A percentile compares a stretch with the other conserved stretches of the same genome.
Evolutionary conservation across 2,888 invertebrate species (phyloP).

Genomic region (Platycheirus albimanus): DNA sequence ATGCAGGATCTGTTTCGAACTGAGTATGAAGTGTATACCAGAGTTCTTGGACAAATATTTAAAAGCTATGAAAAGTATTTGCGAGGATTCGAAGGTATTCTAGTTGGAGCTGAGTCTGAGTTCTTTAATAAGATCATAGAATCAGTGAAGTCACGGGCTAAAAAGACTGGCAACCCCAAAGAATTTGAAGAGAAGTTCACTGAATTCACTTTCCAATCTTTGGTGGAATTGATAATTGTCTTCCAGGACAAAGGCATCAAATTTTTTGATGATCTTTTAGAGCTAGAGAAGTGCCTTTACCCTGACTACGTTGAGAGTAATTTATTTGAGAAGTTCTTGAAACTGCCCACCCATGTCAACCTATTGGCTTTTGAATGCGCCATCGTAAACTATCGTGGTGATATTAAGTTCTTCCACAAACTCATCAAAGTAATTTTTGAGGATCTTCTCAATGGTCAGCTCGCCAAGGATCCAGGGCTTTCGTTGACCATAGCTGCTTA

Average conservation of each 20-base stretch:
- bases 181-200: conserved; percentile 75
- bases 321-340: conserved; percentile 62
- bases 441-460: conserved; percentile 2
- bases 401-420: conserved; percentile 25
- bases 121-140: conserved; percentile 76
- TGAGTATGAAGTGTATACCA: conserved; percentile 75
- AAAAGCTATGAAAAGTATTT: conserved; percentile 77
- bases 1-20: conserved; percentile 79
- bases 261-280: conserved; percentile 78
- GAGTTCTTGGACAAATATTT: conserved; percentile 76
- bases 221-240: conserved; percentile 76
- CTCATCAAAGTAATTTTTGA: conserved; percentile 67
- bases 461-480: conserved; percentile 45
- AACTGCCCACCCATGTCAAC: conserved; percentile 76
- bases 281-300: conserved; percentile 76
- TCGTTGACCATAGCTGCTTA: conserved; percentile 75
- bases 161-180: conserved; percentile 75
- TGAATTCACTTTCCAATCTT: conserved; percentile 66
- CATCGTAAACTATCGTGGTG: conserved; percentile 76
- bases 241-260: conserved; percentile 75
- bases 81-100: background rate
- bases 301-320: conserved; percentile 41
- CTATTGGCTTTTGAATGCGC: conserved; percentile 77
- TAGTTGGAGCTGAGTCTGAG: conserved; percentile 76
- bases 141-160: conserved; percentile 76